These are phyloP conservation scores for Thalassophryne amazonica DNA, from an alignment of 2,797 vertebrate genomes.

Conservation along the genomic window DNA sequence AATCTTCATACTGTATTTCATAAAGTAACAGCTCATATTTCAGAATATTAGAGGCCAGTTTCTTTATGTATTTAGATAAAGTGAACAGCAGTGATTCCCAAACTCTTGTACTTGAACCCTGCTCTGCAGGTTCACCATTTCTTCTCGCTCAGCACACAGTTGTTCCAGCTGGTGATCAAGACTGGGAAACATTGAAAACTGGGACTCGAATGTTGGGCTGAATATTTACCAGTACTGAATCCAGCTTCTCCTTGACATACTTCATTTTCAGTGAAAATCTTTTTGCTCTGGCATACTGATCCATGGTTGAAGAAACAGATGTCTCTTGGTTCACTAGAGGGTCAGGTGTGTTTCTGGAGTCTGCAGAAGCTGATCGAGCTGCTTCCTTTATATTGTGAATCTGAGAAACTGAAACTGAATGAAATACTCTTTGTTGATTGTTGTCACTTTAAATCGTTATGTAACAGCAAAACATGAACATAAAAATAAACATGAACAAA, in stretches of 20 bases:
- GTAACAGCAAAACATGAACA: too few relatives aligned
- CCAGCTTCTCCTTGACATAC: constrained; percentile 87
- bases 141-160: too few relatives aligned
- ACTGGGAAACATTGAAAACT: too few relatives aligned
- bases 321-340: constrained; percentile 56
- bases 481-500: too few relatives aligned
- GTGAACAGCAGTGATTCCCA: too few relatives aligned
- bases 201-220: too few relatives aligned
- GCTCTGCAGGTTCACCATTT: too few relatives aligned
- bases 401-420: constrained; percentile 80
- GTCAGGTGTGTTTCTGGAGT: constrained; percentile 67
- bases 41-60: not conserved
- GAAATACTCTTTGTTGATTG: not conserved
- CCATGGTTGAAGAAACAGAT: constrained; percentile 65
- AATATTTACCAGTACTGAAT: constrained; percentile 86
- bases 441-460: too few relatives aligned
- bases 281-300: constrained; percentile 76
- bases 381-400: constrained; percentile 76
- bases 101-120: too few relatives aligned
- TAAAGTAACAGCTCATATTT: not conserved
- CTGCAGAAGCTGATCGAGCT: constrained; percentile 62
- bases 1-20: not conserved
- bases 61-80: too few relatives aligned
- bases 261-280: constrained; percentile 86
- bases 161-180: too few relatives aligned